Evolutionary conservation across 92 coral and sea anemone genomes (phyloP), one percentile per base, ranked within the genome.

Genomic region (Heliopora coerulea): DNA sequence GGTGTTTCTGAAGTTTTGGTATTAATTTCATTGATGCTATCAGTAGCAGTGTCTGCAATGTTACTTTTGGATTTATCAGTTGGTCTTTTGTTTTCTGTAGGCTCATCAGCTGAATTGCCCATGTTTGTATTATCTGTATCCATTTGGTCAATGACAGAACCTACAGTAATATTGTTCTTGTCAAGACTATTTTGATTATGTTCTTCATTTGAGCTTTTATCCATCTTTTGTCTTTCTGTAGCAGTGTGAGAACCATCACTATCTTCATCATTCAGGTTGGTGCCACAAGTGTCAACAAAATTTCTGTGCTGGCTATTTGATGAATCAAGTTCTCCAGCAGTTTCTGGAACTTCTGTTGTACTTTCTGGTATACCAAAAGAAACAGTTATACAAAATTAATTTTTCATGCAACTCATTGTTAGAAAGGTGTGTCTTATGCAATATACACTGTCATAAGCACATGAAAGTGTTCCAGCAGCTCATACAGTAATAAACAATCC

Each of bases 121-220:
- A n/a, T n/a, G n/a, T n/a, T n/a, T n/a, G n/a, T n/a, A n/a, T n/a
- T 7, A 46, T 46, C 52, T 46, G 52, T 46, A 46, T 46, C 52
- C 52, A 46, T 46, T 46, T 8, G 52, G 3, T 46, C n/a, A 15
- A n/a, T n/a, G 15, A 15, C n/a, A 6, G 52, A 2, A 8, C 15
- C 52, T 46, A n/a, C 52, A 46, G n/a, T 46, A 6, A 6, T 10
- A 46, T 8, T 46, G 12, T 7, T 2, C 15, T 46, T n/a, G n/a
- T 15, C 15, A 46, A n/a, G 52, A 2, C 15, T 2, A 15, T 8
- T 3, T 15, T 46, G 52, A 46, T 46, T 2, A 2, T 10, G n/a
- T 46, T 46, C 52, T 15, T 15, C n/a, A 15, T 10, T 46, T 46
- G 52, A n/a, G n/a, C 52, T 46, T 46, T 46, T n/a, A 46, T 46